Evolutionary conservation across 2,888 invertebrate species (phyloP).

Genomic region (Coelopa pilipes): DNA sequence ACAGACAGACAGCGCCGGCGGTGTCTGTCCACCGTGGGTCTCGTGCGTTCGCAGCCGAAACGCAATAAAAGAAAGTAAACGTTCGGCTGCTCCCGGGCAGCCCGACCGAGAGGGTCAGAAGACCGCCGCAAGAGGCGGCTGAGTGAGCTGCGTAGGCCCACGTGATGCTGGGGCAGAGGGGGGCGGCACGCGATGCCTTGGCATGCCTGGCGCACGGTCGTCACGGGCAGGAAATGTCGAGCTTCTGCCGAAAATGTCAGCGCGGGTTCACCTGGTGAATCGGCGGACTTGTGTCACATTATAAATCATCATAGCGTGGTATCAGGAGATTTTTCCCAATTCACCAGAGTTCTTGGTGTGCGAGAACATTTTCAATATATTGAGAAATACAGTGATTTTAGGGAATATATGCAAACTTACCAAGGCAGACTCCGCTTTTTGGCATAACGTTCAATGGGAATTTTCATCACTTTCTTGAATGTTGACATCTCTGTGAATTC

Average conservation of each 20-base stretch:
- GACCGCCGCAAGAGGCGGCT: neutral
- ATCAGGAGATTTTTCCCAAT: no score
- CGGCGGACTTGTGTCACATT: neutral
- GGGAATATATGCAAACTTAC: no score
- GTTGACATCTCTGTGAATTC: no score
- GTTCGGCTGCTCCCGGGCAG: neutral
- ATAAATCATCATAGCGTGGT: no score
- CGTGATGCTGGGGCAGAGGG: conserved; percentile 13
- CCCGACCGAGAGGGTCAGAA: conserved; percentile 11
- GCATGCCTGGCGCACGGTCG: neutral
- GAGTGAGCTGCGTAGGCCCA: conserved; percentile 12
- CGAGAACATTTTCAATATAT: no score
- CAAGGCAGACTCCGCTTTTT: no score
- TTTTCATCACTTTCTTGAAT: no score
- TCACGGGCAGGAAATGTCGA: neutral
- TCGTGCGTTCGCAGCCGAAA: conserved; percentile 13
- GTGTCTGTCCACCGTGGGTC: neutral
- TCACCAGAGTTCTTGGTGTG: no score
- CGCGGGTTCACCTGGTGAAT: neutral
- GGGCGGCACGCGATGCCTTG: neutral
- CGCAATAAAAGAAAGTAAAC: conserved; percentile 28
- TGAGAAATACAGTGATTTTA: no score
- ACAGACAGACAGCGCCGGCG: neutral
- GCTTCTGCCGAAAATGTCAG: neutral
- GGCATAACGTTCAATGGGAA: no score